Evolutionary conservation across 2,888 invertebrate genomes (phyloP).

Genomic region (Metopia argyrocephala): DNA sequence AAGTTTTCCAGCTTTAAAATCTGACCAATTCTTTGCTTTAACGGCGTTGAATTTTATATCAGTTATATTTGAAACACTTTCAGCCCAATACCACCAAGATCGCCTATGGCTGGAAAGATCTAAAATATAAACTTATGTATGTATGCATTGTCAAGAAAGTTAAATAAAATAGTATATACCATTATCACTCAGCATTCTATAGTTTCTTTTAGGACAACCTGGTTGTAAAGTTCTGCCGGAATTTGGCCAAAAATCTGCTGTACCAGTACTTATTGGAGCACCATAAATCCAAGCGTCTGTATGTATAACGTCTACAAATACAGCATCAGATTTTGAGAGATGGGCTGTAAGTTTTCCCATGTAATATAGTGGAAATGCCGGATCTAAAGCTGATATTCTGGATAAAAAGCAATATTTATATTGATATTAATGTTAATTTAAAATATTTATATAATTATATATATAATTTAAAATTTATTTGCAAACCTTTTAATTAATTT

Average conservation of each 20-base stretch:
- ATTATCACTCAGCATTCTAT: conserved; percentile 75
- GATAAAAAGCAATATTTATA: no score
- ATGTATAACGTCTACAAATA: conserved; percentile 84
- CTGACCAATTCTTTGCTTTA: conserved; percentile 80
- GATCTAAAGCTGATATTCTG: conserved; percentile 82
- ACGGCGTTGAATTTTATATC: conserved; percentile 80
- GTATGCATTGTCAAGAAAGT: not conserved
- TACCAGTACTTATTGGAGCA: conserved; percentile 81
- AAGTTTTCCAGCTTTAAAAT: conserved; percentile 79
- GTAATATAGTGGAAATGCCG: conserved; percentile 82
- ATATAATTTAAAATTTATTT: no score
- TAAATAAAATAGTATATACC: conserved; percentile 65
- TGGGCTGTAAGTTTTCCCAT: conserved; percentile 73
- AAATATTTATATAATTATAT: not conserved
- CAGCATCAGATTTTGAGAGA: conserved; percentile 80
- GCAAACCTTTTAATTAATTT: conserved; percentile 67
- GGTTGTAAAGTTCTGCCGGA: conserved; percentile 82
- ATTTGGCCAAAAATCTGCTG: conserved; percentile 83
- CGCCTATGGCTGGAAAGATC: conserved; percentile 82
- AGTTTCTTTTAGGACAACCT: conserved; percentile 80
- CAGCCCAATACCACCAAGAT: conserved; percentile 83
- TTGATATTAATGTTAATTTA: not conserved
- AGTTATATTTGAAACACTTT: conserved; percentile 78
- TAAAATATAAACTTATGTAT: conserved; percentile 66
- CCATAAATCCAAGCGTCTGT: conserved; percentile 83